These are phyloP conservation scores for Archocentrus centrarchus DNA, from an alignment of 2,113 vertebrate genomes.

Conservation along the genomic window DNA sequence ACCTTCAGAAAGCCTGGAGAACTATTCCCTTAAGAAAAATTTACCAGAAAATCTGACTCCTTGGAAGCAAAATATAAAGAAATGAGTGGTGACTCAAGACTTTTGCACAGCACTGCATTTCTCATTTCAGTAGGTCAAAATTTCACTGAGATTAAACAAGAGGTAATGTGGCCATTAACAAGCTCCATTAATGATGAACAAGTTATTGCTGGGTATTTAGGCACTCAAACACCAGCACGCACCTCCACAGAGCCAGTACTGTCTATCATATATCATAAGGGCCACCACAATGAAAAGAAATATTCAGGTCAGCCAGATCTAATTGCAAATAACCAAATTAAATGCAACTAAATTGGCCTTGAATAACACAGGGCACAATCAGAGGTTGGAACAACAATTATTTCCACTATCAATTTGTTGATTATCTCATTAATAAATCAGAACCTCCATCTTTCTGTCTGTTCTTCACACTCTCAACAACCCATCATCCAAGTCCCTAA, in stretches of 20 bases:
- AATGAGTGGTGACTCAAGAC: neutral
- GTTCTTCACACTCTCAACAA: too few relatives aligned
- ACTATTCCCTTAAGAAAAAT: neutral
- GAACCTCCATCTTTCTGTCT: fast-evolving
- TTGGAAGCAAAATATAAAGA: neutral
- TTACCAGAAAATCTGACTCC: neutral
- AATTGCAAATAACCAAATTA: neutral
- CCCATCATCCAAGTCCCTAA: too few relatives aligned
- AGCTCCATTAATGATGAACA: neutral
- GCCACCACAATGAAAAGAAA: neutral
- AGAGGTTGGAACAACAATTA: slow-evolving; percentile 15
- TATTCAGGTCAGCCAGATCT: neutral
- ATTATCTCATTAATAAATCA: neutral
- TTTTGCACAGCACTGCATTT: neutral
- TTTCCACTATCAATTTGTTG: neutral
- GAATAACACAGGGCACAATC: neutral
- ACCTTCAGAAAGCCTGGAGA: neutral
- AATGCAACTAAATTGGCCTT: neutral
- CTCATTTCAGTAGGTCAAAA: neutral
- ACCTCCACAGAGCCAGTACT: neutral
- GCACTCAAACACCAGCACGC: neutral
- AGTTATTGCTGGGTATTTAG: neutral
- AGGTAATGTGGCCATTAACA: neutral
- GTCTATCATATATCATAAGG: neutral
- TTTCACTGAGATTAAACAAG: neutral